Base-by-base conservation (phyloP, 2,888 invertebrate species). In the Conistra vaccinii region DNA sequence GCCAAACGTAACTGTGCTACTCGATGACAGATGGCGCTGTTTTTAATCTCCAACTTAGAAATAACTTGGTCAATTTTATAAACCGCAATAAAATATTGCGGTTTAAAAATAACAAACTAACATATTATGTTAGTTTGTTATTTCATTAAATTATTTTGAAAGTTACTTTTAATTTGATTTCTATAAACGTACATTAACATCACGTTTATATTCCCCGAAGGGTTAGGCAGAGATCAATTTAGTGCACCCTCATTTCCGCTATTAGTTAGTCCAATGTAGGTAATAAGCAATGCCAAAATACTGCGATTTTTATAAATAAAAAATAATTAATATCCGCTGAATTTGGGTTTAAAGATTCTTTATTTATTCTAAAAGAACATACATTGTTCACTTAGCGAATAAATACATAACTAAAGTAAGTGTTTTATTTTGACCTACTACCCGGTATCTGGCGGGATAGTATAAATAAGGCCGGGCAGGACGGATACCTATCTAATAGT, bases 1-100 rank as follows among this genome's bases (percentile, higher is more conserved):
- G 17, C 29, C 6, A n/a, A 10, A 10, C 17, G 35, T 76, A 69
- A 35, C 5, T 51, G 0, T n/a, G 9, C 75, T 70, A 83, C 35
- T 70, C 0, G 20, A 17, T 48, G 7, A 58, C 32, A 84, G 83
- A 84, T 78, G 75, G 69, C 86, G 75, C 58, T 68, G 39, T 20
- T 60, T 51, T 9, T 20, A 12, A 57, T 7, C 10, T n/a, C 4
- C 3, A 42, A 72, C 5, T n/a, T 12, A 0, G 3, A 9, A 2
- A 62, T 0, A 35, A 35, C 10, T 57, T 32, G 0, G 20, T 10
- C 2, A 10, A n/a, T 20, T 62, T 63, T 23, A 7, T 0, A 26
- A 0, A 32, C n/a, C 51, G 6, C 55, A 35, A 26, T 35, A n/a
- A n/a, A n/a, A n/a, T n/a, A n/a, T n/a, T n/a, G n/a, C n/a, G n/a